Conservation (phyloP, 2,888 invertebrate species). For the Agriotes lineatus region DNA sequence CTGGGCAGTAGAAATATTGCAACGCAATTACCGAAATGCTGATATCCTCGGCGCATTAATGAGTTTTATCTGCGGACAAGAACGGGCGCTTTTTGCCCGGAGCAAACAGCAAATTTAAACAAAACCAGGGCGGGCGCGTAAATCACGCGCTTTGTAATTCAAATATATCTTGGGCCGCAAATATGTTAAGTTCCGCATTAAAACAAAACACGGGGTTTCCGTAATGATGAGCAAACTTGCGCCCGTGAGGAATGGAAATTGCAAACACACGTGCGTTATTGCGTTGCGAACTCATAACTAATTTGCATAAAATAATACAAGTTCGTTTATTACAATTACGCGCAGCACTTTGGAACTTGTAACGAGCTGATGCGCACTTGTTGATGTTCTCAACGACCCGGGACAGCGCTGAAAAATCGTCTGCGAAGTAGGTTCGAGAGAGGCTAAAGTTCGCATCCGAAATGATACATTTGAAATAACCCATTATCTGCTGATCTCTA, state of each 20-base stretch:
- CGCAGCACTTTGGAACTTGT: constrained; percentile 6
- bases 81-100: not conserved
- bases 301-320: constrained; percentile 39
- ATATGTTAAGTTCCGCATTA: constrained; percentile 10
- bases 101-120: too few species aligned
- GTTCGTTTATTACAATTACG: constrained; percentile 27
- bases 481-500: too few species aligned
- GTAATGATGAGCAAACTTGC: constrained; percentile 1
- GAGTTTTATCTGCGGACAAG: constrained; percentile 16
- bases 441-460: too few species aligned
- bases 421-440: too few species aligned
- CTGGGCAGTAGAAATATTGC: not conserved
- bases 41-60: constrained; percentile 20
- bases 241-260: constrained; percentile 18
- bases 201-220: not conserved
- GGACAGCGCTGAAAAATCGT: too few species aligned
- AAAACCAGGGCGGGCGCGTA: not conserved
- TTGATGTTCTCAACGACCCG: too few species aligned
- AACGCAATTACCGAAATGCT: not conserved
- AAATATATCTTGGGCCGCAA: constrained; percentile 1
- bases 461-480: too few species aligned
- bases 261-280: constrained; percentile 31
- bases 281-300: constrained; percentile 15
- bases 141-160: constrained; percentile 4
- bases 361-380: constrained; percentile 3